Percentiles rank a stretch among this genome's conserved stretches.
These are phyloP conservation scores for Macrophya alboannulata DNA, from an alignment of 2,888 invertebrate genomes.

Conservation along the genomic window DNA sequence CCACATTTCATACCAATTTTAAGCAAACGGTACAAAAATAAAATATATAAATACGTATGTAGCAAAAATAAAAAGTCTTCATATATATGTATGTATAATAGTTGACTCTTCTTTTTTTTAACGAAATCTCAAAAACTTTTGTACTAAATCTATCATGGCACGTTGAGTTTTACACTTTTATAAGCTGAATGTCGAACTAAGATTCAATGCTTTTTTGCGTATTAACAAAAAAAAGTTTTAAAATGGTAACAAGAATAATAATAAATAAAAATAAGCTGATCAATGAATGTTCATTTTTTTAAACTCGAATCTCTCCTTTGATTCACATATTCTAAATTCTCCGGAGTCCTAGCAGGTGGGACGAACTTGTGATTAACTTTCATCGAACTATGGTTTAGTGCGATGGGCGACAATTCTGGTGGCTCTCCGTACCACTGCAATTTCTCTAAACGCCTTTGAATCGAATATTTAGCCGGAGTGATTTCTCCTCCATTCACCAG, in stretches of 20 bases:
- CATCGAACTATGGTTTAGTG: constrained; percentile 79
- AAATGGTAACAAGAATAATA: neutral
- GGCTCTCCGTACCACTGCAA: constrained; percentile 83
- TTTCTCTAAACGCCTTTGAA: constrained; percentile 80
- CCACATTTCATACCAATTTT: neutral
- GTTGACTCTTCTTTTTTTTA: neutral
- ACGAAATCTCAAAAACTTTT: constrained; percentile 5
- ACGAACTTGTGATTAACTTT: constrained; percentile 74
- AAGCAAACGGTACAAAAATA: neutral
- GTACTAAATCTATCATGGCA: neutral
- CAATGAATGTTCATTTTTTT: neutral
- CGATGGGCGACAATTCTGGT: constrained; percentile 82
- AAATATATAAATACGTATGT: neutral
- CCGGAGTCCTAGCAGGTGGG: constrained; percentile 63
- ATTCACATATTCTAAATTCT: neutral
- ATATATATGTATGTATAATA: neutral
- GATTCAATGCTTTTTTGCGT: neutral
- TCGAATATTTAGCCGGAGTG: constrained; percentile 60
- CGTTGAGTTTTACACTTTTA: neutral
- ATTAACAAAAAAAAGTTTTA: neutral
- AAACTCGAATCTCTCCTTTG: neutral
- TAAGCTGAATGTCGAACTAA: neutral
- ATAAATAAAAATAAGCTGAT: constrained; percentile 4
- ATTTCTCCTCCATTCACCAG: neutral
- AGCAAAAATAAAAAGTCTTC: neutral